Conservation (phyloP, 2,888 invertebrate genomes). For the Watsonalla binaria region DNA sequence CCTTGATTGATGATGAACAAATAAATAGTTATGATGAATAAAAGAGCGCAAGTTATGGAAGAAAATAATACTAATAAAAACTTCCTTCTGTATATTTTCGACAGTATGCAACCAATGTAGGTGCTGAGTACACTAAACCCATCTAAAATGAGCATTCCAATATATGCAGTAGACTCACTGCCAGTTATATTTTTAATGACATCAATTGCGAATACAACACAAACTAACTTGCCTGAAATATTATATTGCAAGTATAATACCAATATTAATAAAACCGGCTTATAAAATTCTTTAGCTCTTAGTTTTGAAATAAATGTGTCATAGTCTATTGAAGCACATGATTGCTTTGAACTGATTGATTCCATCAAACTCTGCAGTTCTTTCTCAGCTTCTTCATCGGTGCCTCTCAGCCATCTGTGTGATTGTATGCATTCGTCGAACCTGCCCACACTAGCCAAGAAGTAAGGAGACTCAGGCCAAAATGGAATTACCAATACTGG, state of each 20-base stretch:
- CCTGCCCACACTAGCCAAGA: too few species aligned
- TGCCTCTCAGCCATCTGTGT: too few species aligned
- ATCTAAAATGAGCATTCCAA: background rate
- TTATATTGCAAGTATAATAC: too few species aligned
- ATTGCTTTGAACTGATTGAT: too few species aligned
- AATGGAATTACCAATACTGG: too few species aligned
- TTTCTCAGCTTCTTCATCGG: too few species aligned
- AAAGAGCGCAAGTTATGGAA: background rate
- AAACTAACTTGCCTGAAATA: background rate
- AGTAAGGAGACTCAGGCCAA: too few species aligned
- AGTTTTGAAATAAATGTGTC: background rate
- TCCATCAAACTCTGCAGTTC: too few species aligned
- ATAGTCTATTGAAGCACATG: too few species aligned
- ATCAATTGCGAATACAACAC: background rate
- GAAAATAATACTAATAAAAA: background rate
- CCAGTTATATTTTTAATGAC: background rate
- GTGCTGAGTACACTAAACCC: background rate
- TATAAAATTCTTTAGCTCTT: background rate
- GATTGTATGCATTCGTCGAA: too few species aligned
- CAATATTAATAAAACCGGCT: background rate
- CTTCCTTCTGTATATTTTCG: background rate
- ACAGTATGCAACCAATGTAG: background rate
- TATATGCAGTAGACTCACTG: background rate
- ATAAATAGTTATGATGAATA: background rate
- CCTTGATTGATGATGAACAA: background rate